Base-by-base conservation (phyloP, 2,797 vertebrate genomes). In the Scolopax bukidnonensis region DNA sequence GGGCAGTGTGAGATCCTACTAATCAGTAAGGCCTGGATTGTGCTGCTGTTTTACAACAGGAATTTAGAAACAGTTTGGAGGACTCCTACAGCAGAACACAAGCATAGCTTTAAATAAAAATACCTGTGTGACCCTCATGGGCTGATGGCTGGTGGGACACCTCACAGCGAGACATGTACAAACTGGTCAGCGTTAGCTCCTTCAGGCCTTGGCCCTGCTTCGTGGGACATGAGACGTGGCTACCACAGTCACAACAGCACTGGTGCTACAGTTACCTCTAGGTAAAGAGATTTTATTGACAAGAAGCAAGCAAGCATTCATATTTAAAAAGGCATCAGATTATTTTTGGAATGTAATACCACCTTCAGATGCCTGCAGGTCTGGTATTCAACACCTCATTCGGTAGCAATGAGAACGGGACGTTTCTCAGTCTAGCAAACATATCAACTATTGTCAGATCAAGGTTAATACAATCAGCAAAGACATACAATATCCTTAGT, bases 1-100 rank as follows among this genome's bases (percentile, higher is more conserved):
- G 12, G 30, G 2, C 6, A 8, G 25, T 6, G 11, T 0, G 9
- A 21, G 27, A 41, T 38, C 25, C 36, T 0, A 0, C 9, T 25
- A 0, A 0, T 27, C 32, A 20, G 41, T 4, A 10, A 23, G 3
- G 13, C 5, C 2, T 23, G 32, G 17, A 9, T 18, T 1, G 9
- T 0, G 3, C 16, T 6, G 38, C 9, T 11, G 2, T 5, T 33
- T 38, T n/a, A 27, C n/a, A 71, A 15, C 6, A 25, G 11, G 4
- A 10, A 41, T 32, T 67, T 8, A 23, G 23, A 40, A 73, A 68
- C 6, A 25, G 10, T 3, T 11, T 3, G 6, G 19, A 68, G 21
- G 33, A 16, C 7, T 38, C 6, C 20, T 10, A 4, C 38, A 16
- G 56, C 36, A 51, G 59, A 27, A 28, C 17, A 60, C 9, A 6